Evolutionary conservation across 2,113 vertebrate genomes (phyloP), one percentile per base, ranked within the genome.

Genomic region (Xiphophorus maculatus): DNA sequence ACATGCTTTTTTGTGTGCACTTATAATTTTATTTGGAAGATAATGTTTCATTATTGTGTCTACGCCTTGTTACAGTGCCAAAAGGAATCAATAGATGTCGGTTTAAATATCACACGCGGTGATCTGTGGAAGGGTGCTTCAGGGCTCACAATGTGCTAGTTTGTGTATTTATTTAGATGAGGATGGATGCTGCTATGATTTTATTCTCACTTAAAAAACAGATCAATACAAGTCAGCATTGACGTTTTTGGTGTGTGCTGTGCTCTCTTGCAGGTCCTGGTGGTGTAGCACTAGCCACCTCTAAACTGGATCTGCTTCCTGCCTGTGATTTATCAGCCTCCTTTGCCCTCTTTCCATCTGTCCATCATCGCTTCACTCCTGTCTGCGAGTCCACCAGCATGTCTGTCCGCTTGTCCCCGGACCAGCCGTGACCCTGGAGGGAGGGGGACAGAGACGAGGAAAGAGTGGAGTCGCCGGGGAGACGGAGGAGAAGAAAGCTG

Each of bases 391-490:
- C 77, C 14, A 28, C 79, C 68, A 35, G 75, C 81, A 83, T 5
- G 44, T 86, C 79, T 64, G n/a, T 72, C 66, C 48, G 5, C 72
- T 80, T 35, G 68, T 87, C 89, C 89, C 91, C 92, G 90, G 91
- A 91, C 89, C 74, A 88, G 89, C 88, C 63, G 80, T 94, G 90
- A 94, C 89, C 90, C 91, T 76, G 85, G 79, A 90, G 92, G 81
- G 87, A 93, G 92, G 93, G 92, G 92, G 88, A 89, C 86, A 74
- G 86, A 87, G 86, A 79, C 76, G 30, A 89, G 87, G 81, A 87
- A 92, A 89, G 86, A 88, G 85, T 58, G 80, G 90, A 86, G 90
- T 84, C 66, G 63, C 79, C 77, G 73, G 71, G 77, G 83, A 88
- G 63, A 83, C 78, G 5, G 27, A 61, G 63, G 73, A 61, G 40